Base-by-base conservation (phyloP, 2,888 invertebrate genomes). In the Idaea biselata region DNA sequence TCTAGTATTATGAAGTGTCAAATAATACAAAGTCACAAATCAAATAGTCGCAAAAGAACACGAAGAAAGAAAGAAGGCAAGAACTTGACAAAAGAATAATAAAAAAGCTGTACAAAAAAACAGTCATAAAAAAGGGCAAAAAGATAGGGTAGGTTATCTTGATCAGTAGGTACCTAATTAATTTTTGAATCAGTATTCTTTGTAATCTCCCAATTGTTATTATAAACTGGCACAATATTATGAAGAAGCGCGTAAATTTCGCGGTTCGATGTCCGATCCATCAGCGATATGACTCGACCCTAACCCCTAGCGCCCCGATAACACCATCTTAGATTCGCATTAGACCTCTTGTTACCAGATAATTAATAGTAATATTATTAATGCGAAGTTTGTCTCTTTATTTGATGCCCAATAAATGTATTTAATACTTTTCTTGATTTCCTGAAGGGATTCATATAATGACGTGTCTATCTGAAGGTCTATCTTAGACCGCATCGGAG, bases 211-310 rank as follows among this genome's bases (percentile, higher is more conserved):
- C 55, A 17, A 14, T 17, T n/a, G 17, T 55, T 44, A 14, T 44
- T 11, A 44, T 44, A 44, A 44, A 25, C 25, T 25, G 55, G 16
- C 7, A n/a, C 16, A 2, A 17, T 55, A 55, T 55, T 16, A 55
- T 16, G 17, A 0, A n/a, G 7, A 17, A 55, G 6, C 8, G 8
- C 8, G 18, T 18, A 17, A 17, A 56, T 17, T 17, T 1, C 18
- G 56, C 16, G 74, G 86, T 81, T 84, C 81, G 75, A 78, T 74
- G 85, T 54, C 83, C 82, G 82, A 63, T 64, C 77, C 72, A 75
- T 75, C 73, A 67, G 63, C 67, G 78, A 79, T 80, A 78, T 60
- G 69, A 65, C 68, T 64, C 63, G 69, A 73, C 74, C 72, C 69
- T 65, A 74, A 74, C 76, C 73, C 70, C 67, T 68, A 25, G 25